A percentile compares a stretch with the other conserved stretches of the same genome.
phyloP scores from a whole-genome alignment of 2,113 vertebrate genomes.

The Egretta garzetta region DNA sequence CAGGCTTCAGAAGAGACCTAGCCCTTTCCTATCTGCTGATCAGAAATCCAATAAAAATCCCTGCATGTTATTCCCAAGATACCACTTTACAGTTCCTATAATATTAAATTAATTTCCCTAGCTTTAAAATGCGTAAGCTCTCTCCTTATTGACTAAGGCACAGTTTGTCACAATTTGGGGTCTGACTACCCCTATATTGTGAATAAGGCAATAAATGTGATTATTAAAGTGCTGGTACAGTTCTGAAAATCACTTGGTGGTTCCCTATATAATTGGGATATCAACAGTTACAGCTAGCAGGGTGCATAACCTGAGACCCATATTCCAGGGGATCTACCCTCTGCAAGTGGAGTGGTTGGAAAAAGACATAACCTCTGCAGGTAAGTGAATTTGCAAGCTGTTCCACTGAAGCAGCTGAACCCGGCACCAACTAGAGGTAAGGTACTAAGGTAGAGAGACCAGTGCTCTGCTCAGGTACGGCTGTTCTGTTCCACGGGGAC shows the following conservation, averaged over 20 bases:
- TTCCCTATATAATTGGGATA: neutral
- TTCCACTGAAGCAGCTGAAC: neutral
- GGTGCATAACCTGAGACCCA: neutral
- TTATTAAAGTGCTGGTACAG: neutral
- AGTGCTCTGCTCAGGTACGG: neutral
- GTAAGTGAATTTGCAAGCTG: neutral
- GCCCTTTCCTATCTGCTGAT: neutral
- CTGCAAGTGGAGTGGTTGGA: neutral
- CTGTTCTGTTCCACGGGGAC: neutral
- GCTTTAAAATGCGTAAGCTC: constrained; percentile 2
- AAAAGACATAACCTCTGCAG: neutral
- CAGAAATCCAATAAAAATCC: constrained; percentile 38
- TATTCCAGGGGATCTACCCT: neutral
- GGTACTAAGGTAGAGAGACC: neutral
- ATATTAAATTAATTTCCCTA: neutral
- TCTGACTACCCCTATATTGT: neutral
- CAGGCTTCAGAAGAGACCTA: constrained; percentile 24
- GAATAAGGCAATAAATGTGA: neutral
- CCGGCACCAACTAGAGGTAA: neutral
- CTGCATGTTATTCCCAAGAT: neutral
- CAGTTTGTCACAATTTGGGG: constrained; percentile 4
- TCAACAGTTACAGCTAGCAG: neutral
- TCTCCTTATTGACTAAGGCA: neutral
- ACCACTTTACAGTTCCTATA: neutral
- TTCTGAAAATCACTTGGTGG: neutral